Base-by-base conservation (phyloP, 2,888 invertebrate species). In the Anorthoa munda region DNA sequence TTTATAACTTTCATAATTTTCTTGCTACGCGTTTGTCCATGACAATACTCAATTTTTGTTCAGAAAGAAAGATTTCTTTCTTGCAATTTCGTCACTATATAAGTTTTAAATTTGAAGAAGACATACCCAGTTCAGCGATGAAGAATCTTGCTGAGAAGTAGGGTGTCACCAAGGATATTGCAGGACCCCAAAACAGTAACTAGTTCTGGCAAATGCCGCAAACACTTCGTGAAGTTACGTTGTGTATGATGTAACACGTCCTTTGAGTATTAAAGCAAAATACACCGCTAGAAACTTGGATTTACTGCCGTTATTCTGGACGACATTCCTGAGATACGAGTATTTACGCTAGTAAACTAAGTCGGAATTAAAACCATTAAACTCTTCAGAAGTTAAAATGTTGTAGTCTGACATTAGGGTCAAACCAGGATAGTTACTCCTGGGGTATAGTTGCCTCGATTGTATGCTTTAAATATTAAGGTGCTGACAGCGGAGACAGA, bases 191-290 rank as follows among this genome's bases (percentile, higher is more conserved):
- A 15, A n/a, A n/a, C 21, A 21, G 50, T 51, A 15, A 68, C 51
- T 45, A 66, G 51, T 65, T 69, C 5, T n/a, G 18, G 7, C n/a
- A 31, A 18, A 48, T 31, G 4, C 18, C 11, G 11, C 15, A 68
- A 55, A 21, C 9, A 12, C 23, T 55, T 11, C 3, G 55, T 17
- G 17, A 68, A 70, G 68, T 55, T 70, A 12, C 18, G n/a, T 12
- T 17, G 9, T 23, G 15, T 66, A 18, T 58, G 15, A 11, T 15
- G 23, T 15, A 18, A n/a, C n/a, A 17, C 2, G 21, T 70, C 21
- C 45, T 53, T 70, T 46, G 53, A 46, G 46, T 31, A 55, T 67
- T 55, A 31, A 46, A 46, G 17, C 21, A 46, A 67, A 18, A 2
- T 18, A 15, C 4, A 15, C 11, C 46, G 17, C 31, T 21, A 31